A percentile compares a stretch with the other conserved stretches of the same genome.
Conservation (phyloP, 2,113 vertebrate species). For the Clupea harengus region DNA sequence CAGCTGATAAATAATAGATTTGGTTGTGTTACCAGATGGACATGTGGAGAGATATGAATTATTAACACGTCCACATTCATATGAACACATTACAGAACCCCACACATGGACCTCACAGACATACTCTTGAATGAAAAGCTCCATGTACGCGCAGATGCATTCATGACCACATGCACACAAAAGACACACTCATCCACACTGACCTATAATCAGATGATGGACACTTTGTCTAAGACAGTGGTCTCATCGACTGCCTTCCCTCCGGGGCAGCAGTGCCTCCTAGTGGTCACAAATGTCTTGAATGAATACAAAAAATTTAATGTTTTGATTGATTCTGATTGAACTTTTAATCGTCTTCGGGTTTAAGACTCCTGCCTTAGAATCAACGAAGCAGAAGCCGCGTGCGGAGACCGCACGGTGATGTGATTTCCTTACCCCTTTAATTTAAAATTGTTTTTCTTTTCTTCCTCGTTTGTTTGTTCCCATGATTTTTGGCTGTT, state of each 20-base stretch:
- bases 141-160: background rate
- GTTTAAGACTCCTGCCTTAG: background rate
- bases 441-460: slow-evolving; percentile 89
- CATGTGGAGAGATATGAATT: slow-evolving; percentile 54
- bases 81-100: background rate
- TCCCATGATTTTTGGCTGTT: slow-evolving; percentile 96
- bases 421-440: slow-evolving; percentile 81
- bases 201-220: background rate
- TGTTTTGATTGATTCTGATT: background rate
- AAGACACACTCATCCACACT: background rate
- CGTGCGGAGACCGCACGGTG: slow-evolving; percentile 57
- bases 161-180: background rate
- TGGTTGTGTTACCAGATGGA: slow-evolving; percentile 55
- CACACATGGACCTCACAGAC: background rate
- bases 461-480: slow-evolving; percentile 86
- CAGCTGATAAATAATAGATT: slow-evolving; percentile 60
- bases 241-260: background rate
- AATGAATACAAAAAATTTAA: background rate
- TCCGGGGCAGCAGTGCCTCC: background rate
- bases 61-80: slow-evolving; percentile 42
- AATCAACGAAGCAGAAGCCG: background rate
- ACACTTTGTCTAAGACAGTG: background rate
- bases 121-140: too few relatives aligned
- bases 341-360: background rate
- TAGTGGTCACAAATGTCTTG: background rate